These are phyloP conservation scores for Gymnoscopelus microlampas DNA, from an alignment of 2,797 vertebrate genomes.

Conservation along the genomic window DNA sequence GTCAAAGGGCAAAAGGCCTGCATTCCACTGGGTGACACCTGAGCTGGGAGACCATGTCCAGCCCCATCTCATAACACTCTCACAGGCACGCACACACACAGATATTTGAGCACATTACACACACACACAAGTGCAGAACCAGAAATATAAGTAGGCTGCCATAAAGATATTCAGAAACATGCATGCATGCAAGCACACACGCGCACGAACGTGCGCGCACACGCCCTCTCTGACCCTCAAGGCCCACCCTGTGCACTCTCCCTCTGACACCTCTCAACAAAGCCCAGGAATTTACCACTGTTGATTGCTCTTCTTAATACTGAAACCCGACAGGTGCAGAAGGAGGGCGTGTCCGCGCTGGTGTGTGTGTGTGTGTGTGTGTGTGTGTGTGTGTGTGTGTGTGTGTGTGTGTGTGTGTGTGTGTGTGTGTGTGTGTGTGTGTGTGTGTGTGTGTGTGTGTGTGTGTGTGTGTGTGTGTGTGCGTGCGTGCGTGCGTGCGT, in stretches of 20 bases:
- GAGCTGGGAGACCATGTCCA: slow-evolving; percentile 47
- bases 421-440: background rate
- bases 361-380: background rate
- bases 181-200: too few relatives aligned
- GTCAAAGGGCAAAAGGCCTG: slow-evolving; percentile 73
- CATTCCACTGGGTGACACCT: slow-evolving; percentile 73
- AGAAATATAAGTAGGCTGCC: too few relatives aligned
- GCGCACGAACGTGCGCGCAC: background rate
- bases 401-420: too few relatives aligned
- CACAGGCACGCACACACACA: slow-evolving; percentile 10
- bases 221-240: slow-evolving; percentile 46
- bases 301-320: slow-evolving; percentile 52
- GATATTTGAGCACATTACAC: too few relatives aligned
- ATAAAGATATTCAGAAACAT: too few relatives aligned
- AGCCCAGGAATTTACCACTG: slow-evolving; percentile 71
- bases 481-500: too few relatives aligned
- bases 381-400: too few relatives aligned
- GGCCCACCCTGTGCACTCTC: slow-evolving; percentile 49
- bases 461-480: too few relatives aligned
- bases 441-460: too few relatives aligned
- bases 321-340: slow-evolving; percentile 69
- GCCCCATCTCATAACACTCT: slow-evolving; percentile 22
- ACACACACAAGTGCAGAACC: too few relatives aligned
- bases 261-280: slow-evolving; percentile 71
- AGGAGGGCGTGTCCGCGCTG: slow-evolving; percentile 4